Evolutionary conservation across 2,113 vertebrate genomes (phyloP).

Genomic region (Myrmecophaga tridactyla): DNA sequence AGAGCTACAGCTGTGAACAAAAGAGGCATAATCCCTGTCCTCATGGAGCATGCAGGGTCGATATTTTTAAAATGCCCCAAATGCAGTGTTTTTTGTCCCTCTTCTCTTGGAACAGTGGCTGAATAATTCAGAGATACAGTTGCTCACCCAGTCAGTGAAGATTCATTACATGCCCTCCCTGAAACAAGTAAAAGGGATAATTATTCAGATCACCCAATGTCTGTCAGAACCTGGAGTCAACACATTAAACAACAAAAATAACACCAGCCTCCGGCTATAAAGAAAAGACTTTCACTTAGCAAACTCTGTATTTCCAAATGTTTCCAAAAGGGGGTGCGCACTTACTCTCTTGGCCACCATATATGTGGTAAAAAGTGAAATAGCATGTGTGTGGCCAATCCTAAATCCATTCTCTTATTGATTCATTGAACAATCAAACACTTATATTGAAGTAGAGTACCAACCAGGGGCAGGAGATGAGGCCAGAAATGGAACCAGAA

Average conservation of each 20-base stretch:
- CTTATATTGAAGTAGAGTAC: background rate
- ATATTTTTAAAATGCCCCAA: background rate
- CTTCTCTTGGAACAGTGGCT: background rate
- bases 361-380: background rate
- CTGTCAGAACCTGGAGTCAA: background rate
- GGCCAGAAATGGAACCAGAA: background rate
- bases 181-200: background rate
- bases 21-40: background rate
- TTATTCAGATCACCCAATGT: background rate
- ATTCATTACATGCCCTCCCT: background rate
- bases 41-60: background rate
- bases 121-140: background rate
- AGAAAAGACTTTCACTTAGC: background rate
- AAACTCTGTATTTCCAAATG: background rate
- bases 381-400: background rate
- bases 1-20: accelerated
- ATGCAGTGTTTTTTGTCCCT: background rate
- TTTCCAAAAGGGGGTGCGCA: background rate
- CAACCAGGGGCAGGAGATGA: background rate
- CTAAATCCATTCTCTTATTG: background rate
- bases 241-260: background rate
- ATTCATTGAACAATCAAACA: background rate
- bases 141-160: background rate
- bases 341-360: background rate
- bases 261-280: background rate